These are phyloP conservation scores for Siniperca chuatsi DNA, from an alignment of 2,113 vertebrate genomes.

Conservation along the genomic window DNA sequence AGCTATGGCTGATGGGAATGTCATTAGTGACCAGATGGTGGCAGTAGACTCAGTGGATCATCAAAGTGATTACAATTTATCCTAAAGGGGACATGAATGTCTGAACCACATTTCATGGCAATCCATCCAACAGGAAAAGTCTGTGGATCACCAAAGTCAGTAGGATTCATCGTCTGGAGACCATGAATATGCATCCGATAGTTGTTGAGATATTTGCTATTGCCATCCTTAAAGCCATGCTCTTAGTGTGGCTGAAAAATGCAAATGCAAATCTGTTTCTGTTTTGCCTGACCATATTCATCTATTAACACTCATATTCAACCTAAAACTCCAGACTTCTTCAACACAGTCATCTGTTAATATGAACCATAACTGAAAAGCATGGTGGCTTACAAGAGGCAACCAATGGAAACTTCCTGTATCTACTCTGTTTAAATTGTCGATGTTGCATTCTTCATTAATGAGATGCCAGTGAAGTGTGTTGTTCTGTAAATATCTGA, in stretches of 20 bases:
- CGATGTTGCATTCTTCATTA: constrained; percentile 50
- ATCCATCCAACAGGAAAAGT: not conserved
- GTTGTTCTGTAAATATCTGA: constrained; percentile 62
- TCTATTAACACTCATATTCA: not conserved
- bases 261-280: not conserved
- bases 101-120: not conserved
- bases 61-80: not conserved
- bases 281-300: not conserved
- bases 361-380: not conserved
- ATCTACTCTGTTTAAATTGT: constrained; percentile 33
- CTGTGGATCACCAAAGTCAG: not conserved
- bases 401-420: not conserved
- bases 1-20: not conserved
- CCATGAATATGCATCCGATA: not conserved
- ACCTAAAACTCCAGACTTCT: not conserved
- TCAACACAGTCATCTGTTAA: not conserved
- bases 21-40: too few relatives aligned
- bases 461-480: constrained; percentile 46
- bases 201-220: not conserved
- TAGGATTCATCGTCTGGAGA: not conserved
- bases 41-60: not conserved
- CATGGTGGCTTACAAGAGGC: not conserved
- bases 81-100: not conserved
- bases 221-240: not conserved
- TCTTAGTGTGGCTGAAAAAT: not conserved